Base-by-base conservation (phyloP, 2,888 invertebrate genomes). In the Dorcus parallelipipedus region DNA sequence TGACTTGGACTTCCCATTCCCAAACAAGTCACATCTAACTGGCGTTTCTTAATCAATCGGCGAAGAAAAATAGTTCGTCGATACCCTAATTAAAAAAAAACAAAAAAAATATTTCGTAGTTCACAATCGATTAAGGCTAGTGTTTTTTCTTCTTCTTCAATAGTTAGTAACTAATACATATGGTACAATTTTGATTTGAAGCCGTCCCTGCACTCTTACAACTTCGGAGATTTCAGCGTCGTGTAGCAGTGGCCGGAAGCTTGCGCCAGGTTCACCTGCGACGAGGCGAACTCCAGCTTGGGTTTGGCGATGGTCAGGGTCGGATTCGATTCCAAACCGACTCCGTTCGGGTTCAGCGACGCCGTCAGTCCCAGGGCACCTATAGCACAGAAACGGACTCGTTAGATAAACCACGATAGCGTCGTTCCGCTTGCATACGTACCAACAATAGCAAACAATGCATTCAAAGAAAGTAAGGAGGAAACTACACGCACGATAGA, bases 281-380 rank as follows among this genome's bases (percentile, higher is more conserved):
- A 75, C 56, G 76, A 66, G n/a, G 70, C 61, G 58, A 68, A 68
- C 62, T 85, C 84, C 80, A 85, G 81, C 80, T 84, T 84, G 52
- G 79, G 78, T 66, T 73, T 75, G 65, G 76, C 74, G 66, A 76
- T 75, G 40, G 47, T 51, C 52, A 85, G 76, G 43, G 86, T 84
- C 56, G 86, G 84, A 71, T 85, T 86, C 76, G 85, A 81, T 67
- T 86, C 86, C 61, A 86, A 80, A 64, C 81, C 80, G 63, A 81
- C 80, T 58, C 87, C 87, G 75, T 86, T 87, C 56, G 87, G 86
- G 64, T 86, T 84, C 62, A 88, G 80, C 62, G 85, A 84, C 62
- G 86, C 83, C 58, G 86, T 82, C 68, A 87, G 78, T 71, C 86
- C 86, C 76, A 84, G 72, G 3, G 65, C 60, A 60, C 68, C 67